A percentile compares a stretch with the other conserved stretches of the same genome.
Evolutionary conservation across 2,113 vertebrate genomes (phyloP).

Genomic region (Dipodomys stephensi): DNA sequence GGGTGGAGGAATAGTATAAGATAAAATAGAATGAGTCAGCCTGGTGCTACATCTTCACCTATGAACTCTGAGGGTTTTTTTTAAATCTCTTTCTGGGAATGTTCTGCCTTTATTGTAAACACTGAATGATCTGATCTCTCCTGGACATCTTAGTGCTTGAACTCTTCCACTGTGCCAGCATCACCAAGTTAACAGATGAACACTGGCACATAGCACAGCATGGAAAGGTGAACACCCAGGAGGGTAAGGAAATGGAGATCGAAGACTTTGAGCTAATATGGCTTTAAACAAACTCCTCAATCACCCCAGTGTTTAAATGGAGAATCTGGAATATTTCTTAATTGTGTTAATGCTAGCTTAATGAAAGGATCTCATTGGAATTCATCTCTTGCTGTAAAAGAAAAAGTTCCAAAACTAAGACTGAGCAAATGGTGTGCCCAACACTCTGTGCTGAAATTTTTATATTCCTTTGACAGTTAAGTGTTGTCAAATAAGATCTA

Average conservation of each 20-base stretch:
- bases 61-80: not conserved
- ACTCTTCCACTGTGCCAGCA: not conserved
- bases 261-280: not conserved
- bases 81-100: not conserved
- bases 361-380: not conserved
- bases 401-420: slow-evolving; percentile 39
- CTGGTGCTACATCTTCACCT: not conserved
- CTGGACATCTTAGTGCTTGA: not conserved
- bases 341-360: not conserved
- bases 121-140: not conserved
- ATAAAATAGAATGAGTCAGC: not conserved
- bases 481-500: not conserved
- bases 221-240: not conserved
- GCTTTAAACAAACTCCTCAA: not conserved
- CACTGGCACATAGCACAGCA: not conserved
- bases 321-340: not conserved
- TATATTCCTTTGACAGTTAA: not conserved
- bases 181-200: not conserved
- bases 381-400: slow-evolving; percentile 39
- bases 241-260: not conserved
- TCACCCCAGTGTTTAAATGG: not conserved
- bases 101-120: not conserved
- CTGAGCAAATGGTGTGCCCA: not conserved
- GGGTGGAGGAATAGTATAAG: not conserved
- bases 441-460: not conserved